A percentile compares a stretch with the other conserved stretches of the same genome.
These are phyloP conservation scores for Botia almorhae DNA, from an alignment of 2,797 vertebrate species.

Conservation along the genomic window DNA sequence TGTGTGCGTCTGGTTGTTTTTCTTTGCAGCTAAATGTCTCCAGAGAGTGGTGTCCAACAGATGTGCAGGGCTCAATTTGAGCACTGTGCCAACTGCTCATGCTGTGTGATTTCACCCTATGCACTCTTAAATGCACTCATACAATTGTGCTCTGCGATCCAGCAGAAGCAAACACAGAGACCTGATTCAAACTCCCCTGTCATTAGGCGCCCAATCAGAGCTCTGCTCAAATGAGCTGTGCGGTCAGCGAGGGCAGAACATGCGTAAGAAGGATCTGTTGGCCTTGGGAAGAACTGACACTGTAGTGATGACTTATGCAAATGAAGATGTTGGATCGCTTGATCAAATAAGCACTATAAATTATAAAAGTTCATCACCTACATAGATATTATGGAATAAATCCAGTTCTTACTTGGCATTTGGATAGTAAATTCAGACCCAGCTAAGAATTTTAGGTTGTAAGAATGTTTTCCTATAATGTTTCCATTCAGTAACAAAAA, in stretches of 20 bases:
- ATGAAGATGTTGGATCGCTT: background rate
- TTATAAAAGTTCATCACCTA: background rate
- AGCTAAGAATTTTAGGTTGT: too few species aligned
- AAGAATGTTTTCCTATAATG: too few species aligned
- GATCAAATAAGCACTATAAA: background rate
- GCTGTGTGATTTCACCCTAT: constrained; percentile 33
- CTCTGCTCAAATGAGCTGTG: constrained; percentile 22
- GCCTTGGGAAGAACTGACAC: background rate
- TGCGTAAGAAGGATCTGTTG: background rate
- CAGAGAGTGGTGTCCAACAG: constrained; percentile 51
- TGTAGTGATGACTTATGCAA: background rate
- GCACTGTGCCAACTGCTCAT: constrained; percentile 27
- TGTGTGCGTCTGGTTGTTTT: constrained; percentile 58
- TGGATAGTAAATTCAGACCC: constrained; percentile 5
- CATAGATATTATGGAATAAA: background rate
- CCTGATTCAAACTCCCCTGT: constrained; percentile 15
- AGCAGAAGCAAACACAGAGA: constrained; percentile 2
- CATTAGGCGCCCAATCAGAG: constrained; percentile 32
- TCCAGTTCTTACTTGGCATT: background rate
- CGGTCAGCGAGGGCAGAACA: constrained; percentile 16
- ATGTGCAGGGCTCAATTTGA: constrained; percentile 44
- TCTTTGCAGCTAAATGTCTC: constrained; percentile 46
- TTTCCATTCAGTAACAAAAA: too few species aligned
- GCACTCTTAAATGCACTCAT: background rate
- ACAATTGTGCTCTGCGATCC: constrained; percentile 11